Evolutionary conservation across 2,113 vertebrate species (phyloP), one percentile per base, ranked within the genome.

Genomic region (Semicossyphus pulcher): DNA sequence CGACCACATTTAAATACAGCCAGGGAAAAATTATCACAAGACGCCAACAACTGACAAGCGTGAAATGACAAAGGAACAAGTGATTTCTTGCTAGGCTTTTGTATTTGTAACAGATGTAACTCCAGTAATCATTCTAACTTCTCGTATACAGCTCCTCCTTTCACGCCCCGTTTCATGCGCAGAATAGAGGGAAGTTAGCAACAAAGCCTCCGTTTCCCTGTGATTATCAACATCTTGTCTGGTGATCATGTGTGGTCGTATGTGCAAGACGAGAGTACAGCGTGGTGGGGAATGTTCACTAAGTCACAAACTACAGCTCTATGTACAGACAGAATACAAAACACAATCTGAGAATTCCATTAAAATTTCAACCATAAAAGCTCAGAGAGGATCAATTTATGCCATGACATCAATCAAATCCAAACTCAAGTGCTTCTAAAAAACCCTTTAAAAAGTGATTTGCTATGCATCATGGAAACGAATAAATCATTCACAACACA

Each of bases 261-360:
- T 77, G 66, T 81, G 78, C 81, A 78, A 80, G 70, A 70, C 37
- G 15, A 76, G 79, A 57, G 49, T 70, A 90, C 78, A 72, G 61
- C 36, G 47, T 31, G 52, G 37, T 8, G 83, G 59, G 81, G 81
- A 81, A 85, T 71, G 84, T 82, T 87, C 84, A 90, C 79, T 49
- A 83, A 44, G 53, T 86, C 80, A 91, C 87, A 78, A 82, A 81
- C 72, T 82, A 91, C 88, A 86, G 68, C 72, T 81, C 58, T 90
- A 90, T 86, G 65, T 89, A 90, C 88, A 90, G 78, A 84, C 42
- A 62, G 48, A 73, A 78, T 89, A 90, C 81, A 78, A 81, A 86
- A 77, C 67, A 89, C 81, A 91, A 72, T 69, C 54, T 29, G 59
- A 75, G 73, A 76, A 70, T 14, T 66, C 68, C 76, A 64, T 78